phyloP scores from a whole-genome alignment of 2,113 vertebrate species.

The Melierax canorus region DNA sequence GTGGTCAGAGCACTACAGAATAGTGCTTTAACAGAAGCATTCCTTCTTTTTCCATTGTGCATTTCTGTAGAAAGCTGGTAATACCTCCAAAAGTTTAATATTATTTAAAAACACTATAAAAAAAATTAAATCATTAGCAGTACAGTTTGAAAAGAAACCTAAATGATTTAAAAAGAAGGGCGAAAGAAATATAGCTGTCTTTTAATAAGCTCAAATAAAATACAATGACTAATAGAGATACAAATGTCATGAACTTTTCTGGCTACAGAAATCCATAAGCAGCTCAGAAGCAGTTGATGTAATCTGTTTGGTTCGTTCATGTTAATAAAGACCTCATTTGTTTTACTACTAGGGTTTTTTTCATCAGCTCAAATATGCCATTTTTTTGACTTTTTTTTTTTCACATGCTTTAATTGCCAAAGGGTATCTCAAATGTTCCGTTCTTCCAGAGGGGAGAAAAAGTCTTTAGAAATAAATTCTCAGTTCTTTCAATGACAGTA shows the following conservation, averaged over 20 bases:
- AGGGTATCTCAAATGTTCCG: neutral
- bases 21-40: neutral
- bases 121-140: neutral
- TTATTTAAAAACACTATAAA: neutral
- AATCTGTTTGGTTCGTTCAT: neutral
- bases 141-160: neutral
- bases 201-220: neutral
- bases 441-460: neutral
- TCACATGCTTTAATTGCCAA: neutral
- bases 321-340: constrained; percentile 31
- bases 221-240: neutral
- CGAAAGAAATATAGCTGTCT: neutral
- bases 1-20: neutral
- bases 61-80: neutral
- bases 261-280: neutral
- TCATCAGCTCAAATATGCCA: neutral
- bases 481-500: neutral
- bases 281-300: neutral
- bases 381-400: neutral
- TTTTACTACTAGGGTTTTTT: constrained; percentile 3
- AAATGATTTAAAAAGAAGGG: neutral
- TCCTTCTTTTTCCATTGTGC: neutral
- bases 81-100: neutral
- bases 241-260: constrained; percentile 7
- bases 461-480: neutral